Evolutionary conservation across 2,797 vertebrate genomes (phyloP).

Genomic region (Bucorvus abyssinicus): DNA sequence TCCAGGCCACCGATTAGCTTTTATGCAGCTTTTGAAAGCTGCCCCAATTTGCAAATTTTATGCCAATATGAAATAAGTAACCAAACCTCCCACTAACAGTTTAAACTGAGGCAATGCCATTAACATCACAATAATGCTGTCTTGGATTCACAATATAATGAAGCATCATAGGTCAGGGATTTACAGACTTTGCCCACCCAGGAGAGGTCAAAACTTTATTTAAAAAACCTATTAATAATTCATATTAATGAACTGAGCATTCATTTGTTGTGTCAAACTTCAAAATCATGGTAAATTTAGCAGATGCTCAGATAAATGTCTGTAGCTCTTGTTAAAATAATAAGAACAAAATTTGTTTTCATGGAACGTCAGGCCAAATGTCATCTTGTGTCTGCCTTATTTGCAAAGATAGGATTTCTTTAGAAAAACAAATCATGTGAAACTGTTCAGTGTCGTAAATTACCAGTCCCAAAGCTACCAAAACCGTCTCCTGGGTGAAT

Average conservation of each 20-base stretch:
- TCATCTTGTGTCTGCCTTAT: background rate
- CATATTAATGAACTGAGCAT: background rate
- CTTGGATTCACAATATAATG: background rate
- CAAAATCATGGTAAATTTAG: background rate
- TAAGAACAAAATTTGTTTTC: constrained; percentile 30
- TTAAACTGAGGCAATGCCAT: background rate
- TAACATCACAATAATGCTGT: background rate
- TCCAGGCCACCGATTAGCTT: background rate
- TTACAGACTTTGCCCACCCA: background rate
- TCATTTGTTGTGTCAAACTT: background rate
- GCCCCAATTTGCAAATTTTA: background rate
- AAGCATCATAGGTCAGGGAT: background rate
- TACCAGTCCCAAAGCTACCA: background rate
- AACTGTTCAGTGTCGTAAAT: background rate
- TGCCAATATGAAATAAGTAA: background rate
- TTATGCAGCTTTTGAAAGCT: background rate
- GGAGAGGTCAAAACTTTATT: background rate
- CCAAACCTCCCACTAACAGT: background rate
- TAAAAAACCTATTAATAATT: background rate
- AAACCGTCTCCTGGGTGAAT: background rate
- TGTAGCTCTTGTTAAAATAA: constrained; percentile 9
- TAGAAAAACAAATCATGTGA: background rate
- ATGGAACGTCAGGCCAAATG: constrained; percentile 35
- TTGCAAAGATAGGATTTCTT: constrained; percentile 9
- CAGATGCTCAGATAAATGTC: constrained; percentile 11